Base-by-base conservation (phyloP, 2,888 invertebrate species). In the Dynastes grantii region DNA sequence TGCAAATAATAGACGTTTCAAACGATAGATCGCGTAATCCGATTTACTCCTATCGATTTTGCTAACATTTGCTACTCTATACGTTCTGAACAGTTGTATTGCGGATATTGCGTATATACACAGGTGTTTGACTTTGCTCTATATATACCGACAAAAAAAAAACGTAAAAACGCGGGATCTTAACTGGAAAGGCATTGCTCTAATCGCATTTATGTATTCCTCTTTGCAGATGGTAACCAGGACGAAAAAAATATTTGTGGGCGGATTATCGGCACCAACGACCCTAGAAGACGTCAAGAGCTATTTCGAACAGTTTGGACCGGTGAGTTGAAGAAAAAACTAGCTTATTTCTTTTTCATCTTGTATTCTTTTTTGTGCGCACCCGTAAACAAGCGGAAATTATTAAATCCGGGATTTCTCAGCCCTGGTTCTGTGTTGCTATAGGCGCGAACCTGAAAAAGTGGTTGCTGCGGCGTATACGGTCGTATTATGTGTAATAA, bases 171-270 rank as follows among this genome's bases (percentile, higher is more conserved):
- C n/a, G 37, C 40, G 49, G 13, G 22, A 68, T 16, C 51, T 68
- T 49, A 27, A 51, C 51, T 5, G 68, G 27, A 65, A 68, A 29
- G 16, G 29, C 51, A 68, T 76, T 45, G 16, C 29, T 55, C 76
- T 70, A 67, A 77, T 65, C 55, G 58, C 58, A 78, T 64, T 51
- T 71, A 22, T 61, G 16, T 77, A n/a, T 78, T 67, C 67, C 75
- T 65, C 76, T 37, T 88, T 89, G 73, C 94, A 99, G 98, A 98
- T 99, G 98, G 98, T 99, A 90, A 98, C 98, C 92, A 96, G 98
- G 93, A 99, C 99, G 92, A 99, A 99, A 95, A 99, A 99, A 93
- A 98, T 99, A 92, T 99, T 99, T 92, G 98, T 99, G 89, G 99
- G 99, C 87, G 99, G 99, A 89, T 93, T 99, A 88, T 99, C 99